Evolutionary conservation across 2,888 invertebrate genomes (phyloP).

Genomic region (Timema podura): DNA sequence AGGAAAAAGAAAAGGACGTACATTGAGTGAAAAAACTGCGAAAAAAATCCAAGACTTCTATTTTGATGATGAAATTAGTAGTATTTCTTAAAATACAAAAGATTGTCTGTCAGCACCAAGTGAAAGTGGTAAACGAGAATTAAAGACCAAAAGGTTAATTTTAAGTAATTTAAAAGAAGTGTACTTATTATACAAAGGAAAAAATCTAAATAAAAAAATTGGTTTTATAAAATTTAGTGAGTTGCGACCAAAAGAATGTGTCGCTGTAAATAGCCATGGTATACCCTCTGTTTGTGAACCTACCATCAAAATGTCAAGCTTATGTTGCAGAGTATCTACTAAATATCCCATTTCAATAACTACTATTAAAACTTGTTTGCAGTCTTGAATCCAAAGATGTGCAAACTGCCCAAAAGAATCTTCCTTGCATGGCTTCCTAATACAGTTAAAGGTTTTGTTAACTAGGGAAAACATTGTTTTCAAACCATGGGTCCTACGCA

Average conservation of each 20-base stretch:
- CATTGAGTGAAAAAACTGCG: too few species aligned
- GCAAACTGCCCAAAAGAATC: not conserved
- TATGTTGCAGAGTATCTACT: too few species aligned
- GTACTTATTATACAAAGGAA: not conserved
- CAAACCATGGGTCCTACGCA: slow-evolving; percentile 5
- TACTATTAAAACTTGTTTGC: not conserved
- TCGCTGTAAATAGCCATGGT: not conserved
- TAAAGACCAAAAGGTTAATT: not conserved
- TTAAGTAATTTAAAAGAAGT: not conserved
- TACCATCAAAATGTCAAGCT: not conserved
- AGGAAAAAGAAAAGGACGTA: too few species aligned
- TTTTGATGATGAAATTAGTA: too few species aligned
- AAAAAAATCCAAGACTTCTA: too few species aligned
- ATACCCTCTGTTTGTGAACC: not conserved
- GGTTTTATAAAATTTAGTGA: slow-evolving; percentile 8
- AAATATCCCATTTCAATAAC: not conserved
- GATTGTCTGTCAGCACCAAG: not conserved
- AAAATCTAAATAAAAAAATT: not conserved
- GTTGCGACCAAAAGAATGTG: not conserved
- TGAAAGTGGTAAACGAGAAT: not conserved
- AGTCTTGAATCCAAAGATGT: not conserved
- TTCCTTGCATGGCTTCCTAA: not conserved
- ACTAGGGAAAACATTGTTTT: not conserved
- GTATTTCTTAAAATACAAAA: not conserved
- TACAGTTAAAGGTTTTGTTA: slow-evolving; percentile 1